Evolutionary conservation across 2,113 vertebrate genomes (phyloP).

Genomic region (Coryphaenoides rupestris): DNA sequence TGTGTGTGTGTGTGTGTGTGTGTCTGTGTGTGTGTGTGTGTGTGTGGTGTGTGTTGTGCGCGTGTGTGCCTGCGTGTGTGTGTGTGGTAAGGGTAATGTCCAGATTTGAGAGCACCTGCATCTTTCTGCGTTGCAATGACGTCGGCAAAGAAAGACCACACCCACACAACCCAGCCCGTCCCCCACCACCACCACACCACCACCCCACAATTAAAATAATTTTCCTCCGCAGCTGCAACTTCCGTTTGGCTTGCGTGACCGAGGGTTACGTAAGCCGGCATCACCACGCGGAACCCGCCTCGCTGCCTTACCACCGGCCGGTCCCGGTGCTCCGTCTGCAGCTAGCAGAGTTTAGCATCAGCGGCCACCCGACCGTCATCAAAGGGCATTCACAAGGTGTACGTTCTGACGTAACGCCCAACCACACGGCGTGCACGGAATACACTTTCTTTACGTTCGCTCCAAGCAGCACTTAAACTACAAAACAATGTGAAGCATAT

Average conservation of each 20-base stretch:
- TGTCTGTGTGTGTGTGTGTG: constrained; percentile 3
- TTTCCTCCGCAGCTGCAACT: too few relatives aligned
- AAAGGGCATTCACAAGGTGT: constrained; percentile 37
- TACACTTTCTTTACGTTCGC: too few relatives aligned
- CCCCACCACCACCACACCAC: constrained; percentile 21
- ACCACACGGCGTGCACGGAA: background rate
- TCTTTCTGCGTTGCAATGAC: constrained; percentile 7
- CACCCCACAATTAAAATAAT: too few relatives aligned
- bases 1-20: background rate
- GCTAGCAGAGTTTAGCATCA: constrained; percentile 59
- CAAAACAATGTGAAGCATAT: too few relatives aligned
- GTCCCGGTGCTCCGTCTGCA: too few relatives aligned
- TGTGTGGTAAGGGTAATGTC: constrained; percentile 9
- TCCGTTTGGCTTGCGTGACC: too few relatives aligned
- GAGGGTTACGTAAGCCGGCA: too few relatives aligned
- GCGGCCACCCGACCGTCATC: constrained; percentile 54
- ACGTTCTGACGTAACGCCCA: background rate
- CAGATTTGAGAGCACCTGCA: constrained; percentile 34
- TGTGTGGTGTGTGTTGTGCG: constrained; percentile 6
- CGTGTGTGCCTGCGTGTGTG: background rate
- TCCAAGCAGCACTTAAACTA: too few relatives aligned
- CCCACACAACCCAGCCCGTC: constrained; percentile 1
- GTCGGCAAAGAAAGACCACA: constrained; percentile 6
- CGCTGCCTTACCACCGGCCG: too few relatives aligned
- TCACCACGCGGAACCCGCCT: too few relatives aligned